A percentile compares a stretch with the other conserved stretches of the same genome.
Evolutionary conservation across 2,113 vertebrate species (phyloP).

Genomic region (Nothoprocta perdicaria): DNA sequence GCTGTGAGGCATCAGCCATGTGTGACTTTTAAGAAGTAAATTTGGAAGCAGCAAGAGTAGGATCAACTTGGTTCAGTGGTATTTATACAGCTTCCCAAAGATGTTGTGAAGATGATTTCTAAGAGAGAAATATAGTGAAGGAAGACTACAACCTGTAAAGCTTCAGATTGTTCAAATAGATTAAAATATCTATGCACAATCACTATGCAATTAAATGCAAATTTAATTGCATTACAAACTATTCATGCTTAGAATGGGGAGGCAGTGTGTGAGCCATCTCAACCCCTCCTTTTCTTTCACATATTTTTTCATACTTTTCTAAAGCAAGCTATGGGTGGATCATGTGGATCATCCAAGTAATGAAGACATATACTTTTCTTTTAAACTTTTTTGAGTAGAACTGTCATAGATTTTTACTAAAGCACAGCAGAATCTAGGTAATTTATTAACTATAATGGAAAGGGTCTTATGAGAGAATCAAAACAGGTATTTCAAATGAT

Average conservation of each 20-base stretch:
- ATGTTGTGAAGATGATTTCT: not conserved
- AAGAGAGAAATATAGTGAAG: not conserved
- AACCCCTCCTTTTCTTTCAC: not conserved
- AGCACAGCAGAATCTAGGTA: not conserved
- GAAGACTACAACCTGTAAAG: rapidly evolving
- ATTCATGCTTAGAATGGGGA: not conserved
- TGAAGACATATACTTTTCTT: not conserved
- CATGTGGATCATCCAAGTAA: not conserved
- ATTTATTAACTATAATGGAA: not conserved
- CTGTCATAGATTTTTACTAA: not conserved
- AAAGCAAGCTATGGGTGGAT: not conserved
- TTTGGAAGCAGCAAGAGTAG: not conserved
- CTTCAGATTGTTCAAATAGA: not conserved
- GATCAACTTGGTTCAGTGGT: not conserved
- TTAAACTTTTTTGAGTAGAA: not conserved
- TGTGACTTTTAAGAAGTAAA: not conserved
- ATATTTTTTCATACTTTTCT: not conserved
- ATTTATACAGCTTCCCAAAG: not conserved
- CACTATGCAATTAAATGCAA: not conserved
- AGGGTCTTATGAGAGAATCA: not conserved
- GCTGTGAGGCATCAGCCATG: not conserved
- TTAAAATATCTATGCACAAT: not conserved
- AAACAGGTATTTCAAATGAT: not conserved
- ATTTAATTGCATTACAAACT: not conserved
- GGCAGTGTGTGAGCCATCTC: not conserved